phyloP scores from a whole-genome alignment of 2,888 invertebrate genomes.

The Metacarcinus magister region DNA sequence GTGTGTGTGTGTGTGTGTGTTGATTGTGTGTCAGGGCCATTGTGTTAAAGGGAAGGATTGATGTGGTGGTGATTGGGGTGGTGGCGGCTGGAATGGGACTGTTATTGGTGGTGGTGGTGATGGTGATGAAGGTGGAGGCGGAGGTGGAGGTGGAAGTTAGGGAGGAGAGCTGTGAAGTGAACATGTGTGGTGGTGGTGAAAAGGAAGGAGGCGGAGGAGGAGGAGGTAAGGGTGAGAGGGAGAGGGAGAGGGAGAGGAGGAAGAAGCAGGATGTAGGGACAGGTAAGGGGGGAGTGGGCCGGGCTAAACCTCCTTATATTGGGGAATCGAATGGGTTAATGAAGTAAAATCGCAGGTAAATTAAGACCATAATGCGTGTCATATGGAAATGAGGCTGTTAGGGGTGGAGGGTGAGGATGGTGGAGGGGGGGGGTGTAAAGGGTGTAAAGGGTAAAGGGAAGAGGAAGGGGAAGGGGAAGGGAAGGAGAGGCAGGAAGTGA shows the following conservation, averaged over 20 bases:
- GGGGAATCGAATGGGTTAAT: not conserved
- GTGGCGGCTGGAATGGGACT: not conserved
- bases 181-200: not conserved
- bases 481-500: not conserved
- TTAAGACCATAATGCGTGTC: not conserved
- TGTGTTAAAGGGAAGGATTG: constrained; percentile 48
- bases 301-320: not conserved
- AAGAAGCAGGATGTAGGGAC: not conserved
- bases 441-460: not conserved
- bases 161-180: not conserved
- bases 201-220: not conserved
- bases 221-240: not conserved
- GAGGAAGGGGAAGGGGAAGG: not conserved
- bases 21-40: constrained; percentile 38
- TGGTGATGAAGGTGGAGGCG: not conserved
- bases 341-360: not conserved
- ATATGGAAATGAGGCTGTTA: not conserved
- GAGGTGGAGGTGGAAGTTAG: not conserved
- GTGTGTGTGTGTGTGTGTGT: constrained; percentile 19
- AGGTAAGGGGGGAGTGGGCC: not conserved
- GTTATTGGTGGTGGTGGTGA: constrained; percentile 7
- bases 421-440: too few relatives aligned
- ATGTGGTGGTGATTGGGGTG: constrained; percentile 40
- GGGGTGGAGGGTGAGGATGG: not conserved
- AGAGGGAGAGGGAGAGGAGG: not conserved